Base-by-base conservation (phyloP, 1,140 invertebrate species). In the Ceratina australensis region DNA sequence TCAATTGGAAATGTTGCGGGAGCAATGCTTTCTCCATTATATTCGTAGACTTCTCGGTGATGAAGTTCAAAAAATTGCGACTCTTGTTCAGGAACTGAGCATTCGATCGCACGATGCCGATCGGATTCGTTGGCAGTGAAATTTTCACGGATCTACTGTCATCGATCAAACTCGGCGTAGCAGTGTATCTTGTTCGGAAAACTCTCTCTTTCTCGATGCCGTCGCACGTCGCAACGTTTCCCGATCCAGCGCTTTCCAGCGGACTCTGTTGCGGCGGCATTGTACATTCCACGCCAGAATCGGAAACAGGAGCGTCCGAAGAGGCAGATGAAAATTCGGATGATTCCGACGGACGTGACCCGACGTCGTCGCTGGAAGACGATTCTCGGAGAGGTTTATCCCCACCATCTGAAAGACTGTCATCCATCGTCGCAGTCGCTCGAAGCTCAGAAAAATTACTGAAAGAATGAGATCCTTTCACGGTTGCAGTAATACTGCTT, bases 31-130 rank as follows among this genome's bases (percentile, higher is more conserved):
- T 92, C n/a, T 92, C 91, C 90, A 92, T 91, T 1, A 92, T 92
- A 18, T 91, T 91, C 15, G 90, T 91, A 3, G 91, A 92, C 50
- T 92, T 92, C 54, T 92, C 91, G 18, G 89, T 92, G n/a, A 92
- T 92, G 20, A 91, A 91, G 33, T 91, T 90, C 4, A 90, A 78
- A 66, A 91, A 90, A 56, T 91, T 87, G 0, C 87, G 87, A 80
- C 89, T 90, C 42, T 90, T 90, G 61, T 91, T 90, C n/a, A 92
- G 52, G 81, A 92, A 90, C 54, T 89, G 89, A 28, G 88, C 84
- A 82, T 89, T 91, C 1, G 89, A 88, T 72, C 89, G 90, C 80
- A 91, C 89, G 54, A 91, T 73, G 77, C 89, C 91, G 13, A 89
- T 88, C 47, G 90, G 87, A 77, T 91, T 91, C 10, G 80, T 57